phyloP scores from a whole-genome alignment of 2,797 vertebrate species.

The Eulemur albifrons region DNA sequence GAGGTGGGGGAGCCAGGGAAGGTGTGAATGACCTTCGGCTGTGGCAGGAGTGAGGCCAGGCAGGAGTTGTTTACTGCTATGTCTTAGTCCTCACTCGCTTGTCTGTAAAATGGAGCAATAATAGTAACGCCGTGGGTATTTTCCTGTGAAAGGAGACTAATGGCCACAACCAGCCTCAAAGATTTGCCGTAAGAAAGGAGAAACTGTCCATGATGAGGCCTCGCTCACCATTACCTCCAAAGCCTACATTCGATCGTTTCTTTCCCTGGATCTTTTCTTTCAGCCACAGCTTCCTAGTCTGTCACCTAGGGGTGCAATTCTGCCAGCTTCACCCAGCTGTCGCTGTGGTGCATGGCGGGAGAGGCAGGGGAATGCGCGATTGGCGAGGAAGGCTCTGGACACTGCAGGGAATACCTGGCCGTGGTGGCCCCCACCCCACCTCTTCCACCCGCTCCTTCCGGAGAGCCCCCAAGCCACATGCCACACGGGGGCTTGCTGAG shows the following conservation, averaged over 20 bases:
- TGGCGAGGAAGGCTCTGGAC: background rate
- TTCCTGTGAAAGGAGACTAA: background rate
- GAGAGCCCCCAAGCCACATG: background rate
- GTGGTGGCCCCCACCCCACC: background rate
- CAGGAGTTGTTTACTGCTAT: background rate
- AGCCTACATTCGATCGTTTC: background rate
- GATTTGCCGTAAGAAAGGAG: background rate
- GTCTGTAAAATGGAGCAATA: background rate
- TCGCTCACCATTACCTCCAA: background rate
- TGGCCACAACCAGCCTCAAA: background rate
- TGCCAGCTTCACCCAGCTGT: background rate
- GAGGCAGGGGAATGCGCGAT: background rate
- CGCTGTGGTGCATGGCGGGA: too few relatives aligned
- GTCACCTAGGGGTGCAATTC: background rate
- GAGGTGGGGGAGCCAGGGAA: too few relatives aligned
- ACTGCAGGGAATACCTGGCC: background rate
- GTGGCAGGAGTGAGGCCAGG: background rate
- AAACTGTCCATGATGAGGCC: background rate
- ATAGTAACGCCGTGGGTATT: background rate
- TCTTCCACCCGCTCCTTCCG: background rate
- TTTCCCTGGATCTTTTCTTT: background rate
- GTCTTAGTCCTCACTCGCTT: background rate
- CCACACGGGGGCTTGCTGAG: background rate
- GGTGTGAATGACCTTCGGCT: background rate
- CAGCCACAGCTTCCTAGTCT: background rate